Evolutionary conservation across 2,797 vertebrate species (phyloP).

Genomic region (Echeneis naucrates): DNA sequence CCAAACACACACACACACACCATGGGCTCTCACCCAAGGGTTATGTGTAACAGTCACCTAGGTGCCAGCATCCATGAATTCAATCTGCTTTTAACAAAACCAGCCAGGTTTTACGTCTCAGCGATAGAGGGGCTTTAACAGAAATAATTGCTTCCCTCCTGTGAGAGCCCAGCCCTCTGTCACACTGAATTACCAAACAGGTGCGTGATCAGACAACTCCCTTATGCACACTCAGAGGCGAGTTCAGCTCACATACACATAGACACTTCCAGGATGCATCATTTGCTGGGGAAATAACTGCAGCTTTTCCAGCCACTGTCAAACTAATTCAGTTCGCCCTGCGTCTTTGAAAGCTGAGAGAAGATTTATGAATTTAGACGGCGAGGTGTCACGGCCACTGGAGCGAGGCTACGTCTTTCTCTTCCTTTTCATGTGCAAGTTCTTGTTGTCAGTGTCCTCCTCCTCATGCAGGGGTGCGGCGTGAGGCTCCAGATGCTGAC

Average conservation of each 20-base stretch:
- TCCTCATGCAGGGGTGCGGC: background rate
- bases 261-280: slow-evolving; percentile 1
- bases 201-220: slow-evolving; percentile 32
- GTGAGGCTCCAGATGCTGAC: slow-evolving; percentile 44
- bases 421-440: background rate
- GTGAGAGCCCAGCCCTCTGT: slow-evolving; percentile 40
- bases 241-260: slow-evolving; percentile 25
- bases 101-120: slow-evolving; percentile 22
- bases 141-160: slow-evolving; percentile 48
- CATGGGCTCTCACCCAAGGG: too few relatives aligned
- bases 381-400: background rate
- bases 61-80: slow-evolving; percentile 4
- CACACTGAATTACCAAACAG: slow-evolving; percentile 53
- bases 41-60: background rate
- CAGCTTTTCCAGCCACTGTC: slow-evolving; percentile 46
- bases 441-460: slow-evolving; percentile 28
- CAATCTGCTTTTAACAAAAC: slow-evolving; percentile 25
- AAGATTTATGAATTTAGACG: slow-evolving; percentile 21
- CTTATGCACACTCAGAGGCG: slow-evolving; percentile 6
- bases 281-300: slow-evolving; percentile 35
- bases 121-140: slow-evolving; percentile 50
- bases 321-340: slow-evolving; percentile 20
- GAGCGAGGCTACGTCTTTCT: background rate
- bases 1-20: background rate
- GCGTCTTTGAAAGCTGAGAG: slow-evolving; percentile 25